These are phyloP conservation scores for Athrips mouffetella DNA, from an alignment of 2,888 invertebrate species.

Conservation along the genomic window DNA sequence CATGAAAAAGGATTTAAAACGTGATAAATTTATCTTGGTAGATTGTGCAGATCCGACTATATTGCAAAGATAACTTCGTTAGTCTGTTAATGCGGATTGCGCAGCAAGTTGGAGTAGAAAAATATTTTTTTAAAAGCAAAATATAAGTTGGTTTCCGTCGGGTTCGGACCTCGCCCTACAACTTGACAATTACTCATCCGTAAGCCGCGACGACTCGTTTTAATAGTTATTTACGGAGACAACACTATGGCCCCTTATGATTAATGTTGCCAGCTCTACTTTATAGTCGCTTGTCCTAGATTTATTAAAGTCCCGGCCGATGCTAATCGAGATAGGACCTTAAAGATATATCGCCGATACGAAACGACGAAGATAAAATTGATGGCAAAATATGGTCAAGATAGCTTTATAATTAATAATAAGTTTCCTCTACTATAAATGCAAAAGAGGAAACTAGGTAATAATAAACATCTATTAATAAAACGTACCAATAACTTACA, in stretches of 20 bases:
- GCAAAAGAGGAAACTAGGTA: background rate
- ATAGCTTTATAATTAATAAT: background rate
- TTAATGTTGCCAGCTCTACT: conserved; percentile 20
- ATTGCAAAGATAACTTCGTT: background rate
- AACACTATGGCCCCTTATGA: conserved; percentile 34
- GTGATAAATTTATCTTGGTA: background rate
- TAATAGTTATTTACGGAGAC: conserved; percentile 41
- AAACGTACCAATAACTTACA: background rate
- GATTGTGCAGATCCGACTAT: background rate
- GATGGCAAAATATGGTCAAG: background rate
- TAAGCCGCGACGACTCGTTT: conserved; percentile 33
- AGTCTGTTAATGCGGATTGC: background rate
- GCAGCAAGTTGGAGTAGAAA: background rate
- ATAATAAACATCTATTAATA: background rate
- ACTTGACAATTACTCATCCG: conserved; percentile 45
- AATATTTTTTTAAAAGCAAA: background rate
- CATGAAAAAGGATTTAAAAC: background rate
- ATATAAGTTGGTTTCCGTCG: conserved; percentile 12
- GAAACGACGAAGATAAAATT: background rate
- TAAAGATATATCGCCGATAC: conserved; percentile 8
- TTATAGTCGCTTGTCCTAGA: conserved; percentile 15
- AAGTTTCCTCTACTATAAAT: background rate
- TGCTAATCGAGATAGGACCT: conserved; percentile 9
- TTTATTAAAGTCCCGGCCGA: conserved; percentile 10
- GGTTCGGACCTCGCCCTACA: conserved; percentile 31